Base-by-base conservation (phyloP, 64 coral and sea anemone species). In the Anthopleura sola region DNA sequence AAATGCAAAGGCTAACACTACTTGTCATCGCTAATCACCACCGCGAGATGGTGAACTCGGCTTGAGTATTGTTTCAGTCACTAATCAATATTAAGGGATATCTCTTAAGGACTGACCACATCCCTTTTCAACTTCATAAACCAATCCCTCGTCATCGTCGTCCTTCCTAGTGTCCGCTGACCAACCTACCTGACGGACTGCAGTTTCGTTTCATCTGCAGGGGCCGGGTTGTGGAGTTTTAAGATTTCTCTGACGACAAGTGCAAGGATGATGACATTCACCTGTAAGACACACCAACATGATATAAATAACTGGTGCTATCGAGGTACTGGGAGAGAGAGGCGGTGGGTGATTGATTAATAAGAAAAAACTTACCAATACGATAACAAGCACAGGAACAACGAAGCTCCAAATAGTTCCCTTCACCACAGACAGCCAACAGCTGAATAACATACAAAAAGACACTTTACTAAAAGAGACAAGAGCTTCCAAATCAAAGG, bases 371-470 rank as follows among this genome's bases (percentile, higher is more conserved):
- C 90, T 62, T 82, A 95, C 93, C 90, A 89, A 6, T 32, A 85
- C 86, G 75, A 95, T 95, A 24, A 95, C 54, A 24, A 95, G 49
- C 20, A 95, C 93, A 48, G 93, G 93, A 6, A 80, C 87, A 26
- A 85, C 93, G 83, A 95, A 95, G 33, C 93, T 89, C 93, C 93
- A 95, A 20, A 95, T 95, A 32, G 93, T 95, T 21, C 93, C 93
- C 49, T 92, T 95, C 24, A 82, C 87, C 69, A 95, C 93, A 48
- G 93, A 95, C 29, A 95, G 55, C 93, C 93, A 95, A 66, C 93
- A 95, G 60, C 93, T 95, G 46, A 6, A 47, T n/a, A 89, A 36
- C n/a, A 33, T 28, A 5, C 40, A 40, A 5, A 56, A 78, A 36
- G 5, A 28, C 8, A 17, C 31, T 34, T 62, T n/a, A n/a, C 3